Percentiles rank a stretch among this genome's conserved stretches.
Conservation (phyloP, 53 echinoderm and acorn worm genomes). For the Actinopyga echinites region DNA sequence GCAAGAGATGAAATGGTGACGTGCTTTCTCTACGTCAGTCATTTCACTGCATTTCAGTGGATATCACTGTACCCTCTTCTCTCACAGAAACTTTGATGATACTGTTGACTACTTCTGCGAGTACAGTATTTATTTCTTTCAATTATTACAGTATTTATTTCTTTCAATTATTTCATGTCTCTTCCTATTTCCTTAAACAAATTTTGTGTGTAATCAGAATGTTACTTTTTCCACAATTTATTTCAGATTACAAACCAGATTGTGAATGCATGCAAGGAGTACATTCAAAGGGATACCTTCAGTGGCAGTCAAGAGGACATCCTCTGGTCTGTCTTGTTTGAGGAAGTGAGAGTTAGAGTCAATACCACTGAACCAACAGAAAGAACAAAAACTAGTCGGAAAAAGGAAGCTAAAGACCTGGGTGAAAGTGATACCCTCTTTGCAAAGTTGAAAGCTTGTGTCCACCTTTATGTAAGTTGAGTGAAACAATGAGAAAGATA, state of each 20-base stretch:
- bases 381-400: constrained; percentile 61
- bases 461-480: constrained; percentile 84
- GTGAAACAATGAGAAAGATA: too few species aligned
- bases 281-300: constrained; percentile 76
- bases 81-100: too few species aligned
- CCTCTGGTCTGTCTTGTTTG: constrained; percentile 90
- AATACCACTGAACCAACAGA: constrained; percentile 62
- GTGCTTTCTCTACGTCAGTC: too few species aligned
- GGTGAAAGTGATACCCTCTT: constrained; percentile 76
- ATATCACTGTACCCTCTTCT: too few species aligned
- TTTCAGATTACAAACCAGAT: constrained; percentile 93
- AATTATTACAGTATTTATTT: too few species aligned
- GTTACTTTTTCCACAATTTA: background rate
- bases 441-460: constrained; percentile 89
- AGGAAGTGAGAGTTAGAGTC: constrained; percentile 77
- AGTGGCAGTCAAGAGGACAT: constrained; percentile 71
- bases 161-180: too few species aligned
- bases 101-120: too few species aligned
- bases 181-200: too few species aligned
- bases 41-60: too few species aligned
- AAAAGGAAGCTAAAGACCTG: constrained; percentile 57
- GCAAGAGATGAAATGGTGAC: too few species aligned
- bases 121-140: too few species aligned
- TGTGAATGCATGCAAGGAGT: constrained; percentile 96
- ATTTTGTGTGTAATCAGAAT: background rate